Conservation (phyloP, 2,888 invertebrate genomes). For the Apamea crenata region DNA sequence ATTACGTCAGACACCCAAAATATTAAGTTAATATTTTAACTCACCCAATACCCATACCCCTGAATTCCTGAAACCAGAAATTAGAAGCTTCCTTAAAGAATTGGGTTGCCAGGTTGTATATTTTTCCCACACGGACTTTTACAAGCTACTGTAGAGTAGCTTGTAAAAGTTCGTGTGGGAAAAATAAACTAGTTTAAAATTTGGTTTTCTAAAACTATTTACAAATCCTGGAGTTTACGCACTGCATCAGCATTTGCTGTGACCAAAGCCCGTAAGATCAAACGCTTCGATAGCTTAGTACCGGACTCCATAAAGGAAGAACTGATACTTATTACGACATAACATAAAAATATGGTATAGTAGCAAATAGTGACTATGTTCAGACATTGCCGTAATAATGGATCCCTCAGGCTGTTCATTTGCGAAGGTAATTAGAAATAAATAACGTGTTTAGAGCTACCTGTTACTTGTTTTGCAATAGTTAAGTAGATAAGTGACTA, state of each 20-base stretch:
- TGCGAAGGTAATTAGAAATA: slow-evolving; percentile 36
- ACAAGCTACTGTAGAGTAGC: too few relatives aligned
- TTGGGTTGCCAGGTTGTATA: too few relatives aligned
- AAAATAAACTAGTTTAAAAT: not conserved
- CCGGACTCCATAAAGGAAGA: slow-evolving; percentile 36
- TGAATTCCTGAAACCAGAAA: too few relatives aligned
- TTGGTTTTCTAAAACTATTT: not conserved
- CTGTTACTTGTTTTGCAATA: slow-evolving; percentile 22
- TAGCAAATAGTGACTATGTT: slow-evolving; percentile 33
- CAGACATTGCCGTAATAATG: slow-evolving; percentile 8
- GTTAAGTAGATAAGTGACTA: slow-evolving; percentile 20
- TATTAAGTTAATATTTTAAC: too few relatives aligned
- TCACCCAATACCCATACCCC: too few relatives aligned
- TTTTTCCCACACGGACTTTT: too few relatives aligned
- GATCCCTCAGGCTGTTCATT: slow-evolving; percentile 41
- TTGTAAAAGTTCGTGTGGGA: too few relatives aligned
- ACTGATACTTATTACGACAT: slow-evolving; percentile 15
- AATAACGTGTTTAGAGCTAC: slow-evolving; percentile 17
- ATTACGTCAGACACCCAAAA: too few relatives aligned
- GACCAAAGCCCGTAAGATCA: not conserved
- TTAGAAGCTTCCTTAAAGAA: too few relatives aligned
- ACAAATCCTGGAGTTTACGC: not conserved
- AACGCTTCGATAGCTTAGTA: slow-evolving; percentile 22
- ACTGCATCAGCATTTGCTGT: slow-evolving; percentile 21
- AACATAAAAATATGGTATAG: slow-evolving; percentile 37